phyloP scores from a whole-genome alignment of 2,888 invertebrate species.

The Eilema sororculum region DNA sequence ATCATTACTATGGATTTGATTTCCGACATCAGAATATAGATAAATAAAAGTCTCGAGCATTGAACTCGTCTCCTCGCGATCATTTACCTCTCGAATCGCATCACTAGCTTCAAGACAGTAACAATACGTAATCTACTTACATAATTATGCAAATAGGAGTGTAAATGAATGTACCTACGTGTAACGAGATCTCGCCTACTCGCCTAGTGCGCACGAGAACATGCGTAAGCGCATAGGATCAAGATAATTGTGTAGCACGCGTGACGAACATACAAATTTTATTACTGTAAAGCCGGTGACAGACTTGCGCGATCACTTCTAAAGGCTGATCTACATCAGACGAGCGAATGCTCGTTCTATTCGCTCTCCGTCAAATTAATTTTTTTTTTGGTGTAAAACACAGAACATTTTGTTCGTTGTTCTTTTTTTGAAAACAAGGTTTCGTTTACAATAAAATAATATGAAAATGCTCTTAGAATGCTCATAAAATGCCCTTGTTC shows the following conservation, averaged over 20 bases:
- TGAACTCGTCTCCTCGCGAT: neutral
- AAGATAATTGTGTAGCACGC: constrained; percentile 18
- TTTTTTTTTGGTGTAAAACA: too few relatives aligned
- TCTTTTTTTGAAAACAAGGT: too few relatives aligned
- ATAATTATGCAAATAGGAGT: constrained; percentile 13
- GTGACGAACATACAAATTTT: constrained; percentile 18
- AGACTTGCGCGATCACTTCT: neutral
- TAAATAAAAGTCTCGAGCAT: neutral
- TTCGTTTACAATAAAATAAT: too few relatives aligned
- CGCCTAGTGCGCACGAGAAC: constrained; percentile 7
- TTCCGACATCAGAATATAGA: neutral
- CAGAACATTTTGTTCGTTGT: too few relatives aligned
- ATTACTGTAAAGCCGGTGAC: neutral
- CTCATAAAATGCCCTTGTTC: too few relatives aligned
- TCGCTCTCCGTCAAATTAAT: too few relatives aligned
- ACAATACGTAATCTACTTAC: constrained; percentile 3
- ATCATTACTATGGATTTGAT: too few relatives aligned
- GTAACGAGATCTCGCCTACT: constrained; percentile 9
- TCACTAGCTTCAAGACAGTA: neutral
- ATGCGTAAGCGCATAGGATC: constrained; percentile 15
- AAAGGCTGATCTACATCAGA: too few relatives aligned
- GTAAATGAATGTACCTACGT: constrained; percentile 15
- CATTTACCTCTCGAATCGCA: neutral
- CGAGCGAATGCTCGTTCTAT: too few relatives aligned
- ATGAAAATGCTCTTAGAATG: too few relatives aligned